These are phyloP conservation scores for Atta cephalotes DNA, from an alignment of 1,140 invertebrate genomes.

Conservation along the genomic window DNA sequence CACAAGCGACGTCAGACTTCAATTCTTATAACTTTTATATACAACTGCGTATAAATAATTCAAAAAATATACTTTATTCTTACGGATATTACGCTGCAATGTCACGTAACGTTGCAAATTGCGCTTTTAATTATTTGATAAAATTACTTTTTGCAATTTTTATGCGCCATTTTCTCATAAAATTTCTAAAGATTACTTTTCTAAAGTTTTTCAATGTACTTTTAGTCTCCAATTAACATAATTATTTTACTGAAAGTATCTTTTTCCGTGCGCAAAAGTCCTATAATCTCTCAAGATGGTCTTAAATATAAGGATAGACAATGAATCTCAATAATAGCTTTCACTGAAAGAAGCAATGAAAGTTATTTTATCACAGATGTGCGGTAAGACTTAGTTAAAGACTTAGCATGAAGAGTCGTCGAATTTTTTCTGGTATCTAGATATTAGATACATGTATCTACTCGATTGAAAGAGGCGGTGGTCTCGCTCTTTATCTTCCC, in stretches of 20 bases:
- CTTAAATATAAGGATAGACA: no score
- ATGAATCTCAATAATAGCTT: not conserved
- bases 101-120: not conserved
- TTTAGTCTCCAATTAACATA: no score
- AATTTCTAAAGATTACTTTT: no score
- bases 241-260: no score
- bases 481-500: slow-evolving; percentile 9
- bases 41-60: not conserved
- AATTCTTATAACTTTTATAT: not conserved
- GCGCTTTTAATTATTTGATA: not conserved
- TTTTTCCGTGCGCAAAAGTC: no score
- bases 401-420: not conserved
- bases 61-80: not conserved
- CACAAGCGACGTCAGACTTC: not conserved
- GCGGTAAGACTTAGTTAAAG: not conserved
- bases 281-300: no score
- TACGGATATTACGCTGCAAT: not conserved
- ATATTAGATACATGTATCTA: slow-evolving; percentile 2
- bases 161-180: no score
- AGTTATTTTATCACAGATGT: not conserved
- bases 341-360: not conserved
- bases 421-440: slow-evolving; percentile 1
- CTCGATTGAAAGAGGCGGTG: slow-evolving; percentile 4
- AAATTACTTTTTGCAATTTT: no score
- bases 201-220: no score